Conservation (phyloP, 2,888 invertebrate genomes). For the Euphydryas editha region DNA sequence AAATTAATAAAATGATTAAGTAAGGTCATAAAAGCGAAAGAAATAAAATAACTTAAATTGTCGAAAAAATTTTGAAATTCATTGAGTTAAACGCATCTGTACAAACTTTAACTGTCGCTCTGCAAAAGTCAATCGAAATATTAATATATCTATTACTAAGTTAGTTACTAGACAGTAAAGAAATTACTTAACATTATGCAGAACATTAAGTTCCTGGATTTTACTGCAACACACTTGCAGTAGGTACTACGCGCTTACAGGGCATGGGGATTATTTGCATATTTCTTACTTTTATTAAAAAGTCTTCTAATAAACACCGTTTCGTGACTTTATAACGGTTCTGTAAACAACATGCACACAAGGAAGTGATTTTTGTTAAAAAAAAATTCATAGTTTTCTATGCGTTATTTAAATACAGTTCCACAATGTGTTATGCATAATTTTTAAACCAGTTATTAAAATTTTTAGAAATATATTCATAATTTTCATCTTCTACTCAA, state of each 20-base stretch:
- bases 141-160: too few species aligned
- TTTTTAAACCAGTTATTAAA: too few species aligned
- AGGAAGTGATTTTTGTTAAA: neutral
- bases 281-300: neutral
- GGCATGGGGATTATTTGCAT: neutral
- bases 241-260: conserved; percentile 1
- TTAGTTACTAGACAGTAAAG: neutral
- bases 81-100: too few species aligned
- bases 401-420: neutral
- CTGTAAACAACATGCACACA: neutral
- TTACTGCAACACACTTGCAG: conserved; percentile 5
- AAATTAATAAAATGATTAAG: too few species aligned
- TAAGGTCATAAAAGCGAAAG: too few species aligned
- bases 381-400: neutral
- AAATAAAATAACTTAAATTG: too few species aligned
- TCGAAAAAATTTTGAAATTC: too few species aligned
- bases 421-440: too few species aligned
- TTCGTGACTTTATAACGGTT: neutral
- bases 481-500: neutral
- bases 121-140: too few species aligned
- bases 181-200: neutral
- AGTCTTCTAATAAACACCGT: neutral
- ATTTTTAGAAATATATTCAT: too few species aligned
- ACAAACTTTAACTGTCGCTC: too few species aligned
- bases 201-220: neutral